phyloP scores from a whole-genome alignment of 2,797 vertebrate genomes.

The Chaetodon trifasciatus region DNA sequence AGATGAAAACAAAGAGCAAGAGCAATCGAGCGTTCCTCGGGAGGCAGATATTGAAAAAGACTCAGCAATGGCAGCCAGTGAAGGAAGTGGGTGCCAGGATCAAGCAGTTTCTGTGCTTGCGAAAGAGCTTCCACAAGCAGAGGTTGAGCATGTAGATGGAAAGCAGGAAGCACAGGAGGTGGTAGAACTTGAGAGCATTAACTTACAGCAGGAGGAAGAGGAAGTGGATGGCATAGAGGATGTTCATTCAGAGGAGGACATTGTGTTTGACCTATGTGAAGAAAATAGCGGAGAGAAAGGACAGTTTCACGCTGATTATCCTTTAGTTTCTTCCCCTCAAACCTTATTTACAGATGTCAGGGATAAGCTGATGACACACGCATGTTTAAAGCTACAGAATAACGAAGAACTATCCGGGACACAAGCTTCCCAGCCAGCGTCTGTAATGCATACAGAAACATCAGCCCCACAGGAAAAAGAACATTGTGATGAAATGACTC shows the following conservation, averaged over 20 bases:
- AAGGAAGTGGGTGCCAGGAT: slow-evolving; percentile 27
- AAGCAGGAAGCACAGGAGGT: slow-evolving; percentile 34
- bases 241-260: slow-evolving; percentile 63
- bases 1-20: slow-evolving; percentile 46
- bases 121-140: slow-evolving; percentile 39
- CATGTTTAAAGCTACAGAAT: slow-evolving; percentile 61
- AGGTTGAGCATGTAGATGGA: slow-evolving; percentile 37
- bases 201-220: slow-evolving; percentile 47
- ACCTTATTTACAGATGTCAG: slow-evolving; percentile 49
- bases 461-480: slow-evolving; percentile 37
- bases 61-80: slow-evolving; percentile 5
- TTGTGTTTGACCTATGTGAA: slow-evolving; percentile 69
- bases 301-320: slow-evolving; percentile 49
- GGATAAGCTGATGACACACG: slow-evolving; percentile 44
- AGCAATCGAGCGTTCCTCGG: slow-evolving; percentile 11
- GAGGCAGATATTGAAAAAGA: slow-evolving; percentile 47
- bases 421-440: slow-evolving; percentile 33
- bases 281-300: slow-evolving; percentile 61
- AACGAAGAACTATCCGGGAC: slow-evolving; percentile 54
- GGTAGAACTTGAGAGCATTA: slow-evolving; percentile 30
- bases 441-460: slow-evolving; percentile 26
- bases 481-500: slow-evolving; percentile 54
- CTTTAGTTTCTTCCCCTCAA: slow-evolving; percentile 52
- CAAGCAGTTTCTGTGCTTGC: slow-evolving; percentile 41
- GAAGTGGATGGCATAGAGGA: slow-evolving; percentile 50